phyloP scores from a whole-genome alignment of 2,113 vertebrate genomes.

The Ceyx cyanopectus region DNA sequence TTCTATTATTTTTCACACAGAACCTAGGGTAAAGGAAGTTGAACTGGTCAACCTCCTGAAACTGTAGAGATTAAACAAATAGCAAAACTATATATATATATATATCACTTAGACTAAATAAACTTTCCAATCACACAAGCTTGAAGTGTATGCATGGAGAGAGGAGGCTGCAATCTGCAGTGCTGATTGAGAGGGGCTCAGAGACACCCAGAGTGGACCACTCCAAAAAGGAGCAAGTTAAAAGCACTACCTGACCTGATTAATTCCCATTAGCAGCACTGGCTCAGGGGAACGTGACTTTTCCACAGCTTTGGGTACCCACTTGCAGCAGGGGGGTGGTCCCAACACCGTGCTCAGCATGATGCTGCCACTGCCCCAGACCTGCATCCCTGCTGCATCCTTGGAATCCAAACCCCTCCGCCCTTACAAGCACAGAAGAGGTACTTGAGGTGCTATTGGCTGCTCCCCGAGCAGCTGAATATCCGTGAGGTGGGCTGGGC shows the following conservation, averaged over 20 bases:
- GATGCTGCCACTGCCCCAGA: fast-evolving
- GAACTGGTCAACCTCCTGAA: neutral
- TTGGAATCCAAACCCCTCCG: neutral
- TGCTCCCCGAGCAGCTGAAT: neutral
- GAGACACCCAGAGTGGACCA: neutral
- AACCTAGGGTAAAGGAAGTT: fast-evolving
- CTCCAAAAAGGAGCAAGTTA: fast-evolving
- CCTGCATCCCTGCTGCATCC: neutral
- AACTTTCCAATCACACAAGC: neutral
- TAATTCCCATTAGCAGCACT: neutral
- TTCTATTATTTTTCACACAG: neutral
- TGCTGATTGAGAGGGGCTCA: neutral
- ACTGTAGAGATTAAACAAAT: fast-evolving
- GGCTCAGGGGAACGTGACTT: neutral
- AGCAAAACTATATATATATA: neutral
- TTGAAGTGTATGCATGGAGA: fast-evolving
- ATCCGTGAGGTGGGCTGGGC: neutral
- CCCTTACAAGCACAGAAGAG: neutral
- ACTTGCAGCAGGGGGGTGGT: neutral
- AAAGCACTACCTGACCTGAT: fast-evolving
- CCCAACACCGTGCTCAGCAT: neutral
- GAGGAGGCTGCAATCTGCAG: neutral
- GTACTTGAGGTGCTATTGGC: neutral
- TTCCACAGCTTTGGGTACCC: neutral
- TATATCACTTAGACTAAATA: neutral